These are phyloP conservation scores for Chloroclystis v-ata DNA, from an alignment of 2,888 invertebrate genomes.

Conservation along the genomic window DNA sequence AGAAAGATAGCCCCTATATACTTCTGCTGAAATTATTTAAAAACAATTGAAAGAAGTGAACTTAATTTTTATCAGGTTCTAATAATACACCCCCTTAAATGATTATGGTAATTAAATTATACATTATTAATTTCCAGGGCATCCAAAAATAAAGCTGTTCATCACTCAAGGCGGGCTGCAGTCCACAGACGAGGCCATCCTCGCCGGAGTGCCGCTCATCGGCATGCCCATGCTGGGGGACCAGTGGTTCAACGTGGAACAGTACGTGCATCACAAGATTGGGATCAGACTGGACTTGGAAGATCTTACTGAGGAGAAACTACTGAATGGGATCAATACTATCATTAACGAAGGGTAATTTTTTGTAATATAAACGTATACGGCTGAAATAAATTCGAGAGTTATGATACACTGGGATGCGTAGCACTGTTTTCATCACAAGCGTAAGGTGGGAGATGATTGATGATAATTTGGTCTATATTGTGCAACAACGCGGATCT, in stretches of 20 bases:
- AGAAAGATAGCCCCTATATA: too few species aligned
- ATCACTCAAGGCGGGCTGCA: constrained; percentile 58
- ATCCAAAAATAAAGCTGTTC: constrained; percentile 57
- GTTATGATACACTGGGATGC: too few species aligned
- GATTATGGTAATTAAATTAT: too few species aligned
- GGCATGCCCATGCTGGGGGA: constrained; percentile 52
- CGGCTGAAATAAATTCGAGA: too few species aligned
- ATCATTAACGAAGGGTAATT: constrained; percentile 9
- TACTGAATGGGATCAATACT: constrained; percentile 36
- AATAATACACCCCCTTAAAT: too few species aligned
- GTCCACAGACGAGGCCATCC: constrained; percentile 54
- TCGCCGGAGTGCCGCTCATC: constrained; percentile 45
- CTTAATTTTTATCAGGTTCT: too few species aligned
- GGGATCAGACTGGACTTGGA: constrained; percentile 39
- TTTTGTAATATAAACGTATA: not conserved
- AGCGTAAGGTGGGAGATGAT: too few species aligned
- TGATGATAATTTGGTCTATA: too few species aligned
- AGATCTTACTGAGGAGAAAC: constrained; percentile 36
- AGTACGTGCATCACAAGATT: constrained; percentile 36
- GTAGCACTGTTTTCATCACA: too few species aligned
- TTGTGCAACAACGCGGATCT: too few species aligned
- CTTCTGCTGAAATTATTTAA: too few species aligned
- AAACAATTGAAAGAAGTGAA: too few species aligned
- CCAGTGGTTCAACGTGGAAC: constrained; percentile 47
- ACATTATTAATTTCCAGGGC: constrained; percentile 39